A percentile compares a stretch with the other conserved stretches of the same genome.
Conservation (phyloP, 2,888 invertebrate species). For the Limnephilus rhombicus region DNA sequence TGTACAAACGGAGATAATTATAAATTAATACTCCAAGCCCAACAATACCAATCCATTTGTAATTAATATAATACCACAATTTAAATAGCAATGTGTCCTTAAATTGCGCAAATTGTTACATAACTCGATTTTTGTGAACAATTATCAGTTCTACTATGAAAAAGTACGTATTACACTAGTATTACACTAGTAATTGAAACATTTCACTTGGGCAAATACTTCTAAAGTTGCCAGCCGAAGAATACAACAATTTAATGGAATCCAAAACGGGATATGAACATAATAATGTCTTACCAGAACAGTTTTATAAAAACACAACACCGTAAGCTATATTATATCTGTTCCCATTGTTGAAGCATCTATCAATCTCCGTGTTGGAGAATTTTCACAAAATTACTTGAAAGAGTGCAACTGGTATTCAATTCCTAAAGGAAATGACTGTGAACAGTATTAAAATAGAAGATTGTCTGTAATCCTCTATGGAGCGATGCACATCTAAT, state of each 20-base stretch:
- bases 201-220: background rate
- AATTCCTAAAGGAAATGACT: too few species aligned
- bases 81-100: background rate
- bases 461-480: background rate
- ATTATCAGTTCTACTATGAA: background rate
- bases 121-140: background rate
- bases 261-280: background rate
- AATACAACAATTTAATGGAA: background rate
- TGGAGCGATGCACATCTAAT: background rate
- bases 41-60: background rate
- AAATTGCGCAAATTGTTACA: background rate
- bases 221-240: background rate
- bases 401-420: background rate
- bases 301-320: background rate
- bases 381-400: background rate
- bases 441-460: background rate
- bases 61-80: background rate
- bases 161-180: background rate
- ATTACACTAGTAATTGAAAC: background rate
- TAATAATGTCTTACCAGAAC: background rate
- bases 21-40: background rate
- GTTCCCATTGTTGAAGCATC: background rate
- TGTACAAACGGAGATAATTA: conserved; percentile 21
- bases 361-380: background rate
- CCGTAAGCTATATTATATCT: background rate